These are phyloP conservation scores for Psophia crepitans DNA, from an alignment of 2,113 vertebrate species.

Conservation along the genomic window DNA sequence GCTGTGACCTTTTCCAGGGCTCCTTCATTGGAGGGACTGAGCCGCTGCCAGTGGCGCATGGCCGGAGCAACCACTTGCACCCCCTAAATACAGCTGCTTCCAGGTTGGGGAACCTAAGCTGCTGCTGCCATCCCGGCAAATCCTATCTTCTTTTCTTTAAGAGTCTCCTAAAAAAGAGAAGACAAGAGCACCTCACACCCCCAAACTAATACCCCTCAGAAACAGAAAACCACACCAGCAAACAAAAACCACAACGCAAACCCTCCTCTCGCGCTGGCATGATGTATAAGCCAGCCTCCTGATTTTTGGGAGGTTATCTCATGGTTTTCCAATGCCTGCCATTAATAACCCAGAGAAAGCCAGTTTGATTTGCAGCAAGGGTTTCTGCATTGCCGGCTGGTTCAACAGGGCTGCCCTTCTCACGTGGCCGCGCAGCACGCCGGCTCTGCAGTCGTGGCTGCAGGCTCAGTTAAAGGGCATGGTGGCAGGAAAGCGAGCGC, in stretches of 20 bases:
- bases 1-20: neutral
- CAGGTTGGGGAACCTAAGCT: neutral
- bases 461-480: neutral
- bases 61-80: neutral
- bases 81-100: neutral
- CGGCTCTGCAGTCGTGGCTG: neutral
- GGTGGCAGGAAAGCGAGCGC: neutral
- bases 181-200: neutral
- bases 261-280: neutral
- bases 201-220: neutral
- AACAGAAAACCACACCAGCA: fast-evolving
- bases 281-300: neutral
- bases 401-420: neutral
- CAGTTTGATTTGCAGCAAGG: neutral
- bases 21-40: neutral
- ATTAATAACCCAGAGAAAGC: neutral
- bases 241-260: neutral
- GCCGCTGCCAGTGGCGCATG: neutral
- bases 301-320: neutral
- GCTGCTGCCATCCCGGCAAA: neutral
- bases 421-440: neutral
- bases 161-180: neutral
- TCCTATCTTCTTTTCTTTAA: neutral
- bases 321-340: neutral
- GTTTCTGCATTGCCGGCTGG: neutral